Conservation (phyloP, 2,888 invertebrate genomes). For the Stenurella melanura region DNA sequence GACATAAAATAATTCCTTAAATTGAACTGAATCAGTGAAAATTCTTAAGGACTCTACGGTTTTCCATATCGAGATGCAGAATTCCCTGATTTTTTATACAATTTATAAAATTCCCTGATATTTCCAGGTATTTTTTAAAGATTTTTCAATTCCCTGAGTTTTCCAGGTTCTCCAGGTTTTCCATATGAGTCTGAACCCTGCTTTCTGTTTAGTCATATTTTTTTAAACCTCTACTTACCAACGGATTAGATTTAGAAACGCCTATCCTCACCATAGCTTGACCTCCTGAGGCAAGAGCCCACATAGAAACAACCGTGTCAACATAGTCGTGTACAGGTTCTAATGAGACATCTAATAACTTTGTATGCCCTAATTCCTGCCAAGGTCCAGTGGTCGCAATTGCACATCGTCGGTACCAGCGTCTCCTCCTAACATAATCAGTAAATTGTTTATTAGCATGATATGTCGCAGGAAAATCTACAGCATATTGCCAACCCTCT, state of each 20-base stretch:
- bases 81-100: no score
- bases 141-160: no score
- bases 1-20: no score
- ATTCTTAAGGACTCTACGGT: no score
- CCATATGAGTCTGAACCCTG: no score
- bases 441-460: conserved; percentile 91
- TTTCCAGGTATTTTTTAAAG: no score
- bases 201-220: background rate
- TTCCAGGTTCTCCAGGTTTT: no score
- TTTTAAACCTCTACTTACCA: conserved; percentile 75
- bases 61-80: no score
- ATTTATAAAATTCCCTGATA: no score
- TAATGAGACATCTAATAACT: conserved; percentile 84
- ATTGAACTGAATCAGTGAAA: no score
- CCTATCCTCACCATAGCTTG: conserved; percentile 89
- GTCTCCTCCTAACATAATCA: conserved; percentile 85
- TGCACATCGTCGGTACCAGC: conserved; percentile 78
- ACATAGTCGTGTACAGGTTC: conserved; percentile 73
- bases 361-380: conserved; percentile 90
- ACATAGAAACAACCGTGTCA: conserved; percentile 78
- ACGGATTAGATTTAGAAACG: conserved; percentile 83
- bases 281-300: conserved; percentile 91
- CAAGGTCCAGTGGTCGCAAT: conserved; percentile 91
- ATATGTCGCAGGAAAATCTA: conserved; percentile 92
- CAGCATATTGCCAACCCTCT: conserved; percentile 97